Base-by-base conservation (phyloP, 1,140 invertebrate species). In the Archivesica marissinica region DNA sequence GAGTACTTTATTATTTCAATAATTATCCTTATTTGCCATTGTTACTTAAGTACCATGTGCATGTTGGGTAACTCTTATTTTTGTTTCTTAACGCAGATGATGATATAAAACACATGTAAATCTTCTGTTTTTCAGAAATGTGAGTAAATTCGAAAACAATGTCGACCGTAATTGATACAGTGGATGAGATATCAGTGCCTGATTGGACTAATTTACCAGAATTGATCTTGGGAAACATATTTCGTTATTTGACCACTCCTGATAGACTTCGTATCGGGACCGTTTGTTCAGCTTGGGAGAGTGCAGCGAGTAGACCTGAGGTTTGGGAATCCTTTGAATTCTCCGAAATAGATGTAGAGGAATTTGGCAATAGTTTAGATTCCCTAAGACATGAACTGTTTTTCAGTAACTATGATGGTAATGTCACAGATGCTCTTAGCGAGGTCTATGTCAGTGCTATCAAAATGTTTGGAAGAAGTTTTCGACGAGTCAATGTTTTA, bases 201-300 rank as follows among this genome's bases (percentile, higher is more conserved):
- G 54, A 64, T 20, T 79, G 76, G 76, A 30, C n/a, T 30, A 66
- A 15, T 20, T 25, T 79, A 15, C 76, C 76, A 79, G 76, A 79
- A 47, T 23, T 79, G 2, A 50, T 47, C 20, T 28, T 79, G 38
- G 76, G 35, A 3, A 61, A 79, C 7, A 50, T 79, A 11, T 64
- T 79, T 23, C 25, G 56, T 13, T 25, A 64, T 35, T 28, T 79
- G 11, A 30, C 76, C 0, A 61, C 59, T 20, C 20, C 25, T 15
- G 76, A 79, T 30, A 54, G 76, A 17, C 38, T 79, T 13, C 7
- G 23, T 50, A 44, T 64, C 15, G 25, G 76, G 44, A 47, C 23
- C 17, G 76, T 79, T 15, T 64, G 54, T 28, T 2, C 20, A 79
- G 15, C 54, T 15, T 79, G 76, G 76, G 30, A 50, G n/a, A 44